Conservation (phyloP, 1,140 invertebrate genomes). For the Halesus radiatus region DNA sequence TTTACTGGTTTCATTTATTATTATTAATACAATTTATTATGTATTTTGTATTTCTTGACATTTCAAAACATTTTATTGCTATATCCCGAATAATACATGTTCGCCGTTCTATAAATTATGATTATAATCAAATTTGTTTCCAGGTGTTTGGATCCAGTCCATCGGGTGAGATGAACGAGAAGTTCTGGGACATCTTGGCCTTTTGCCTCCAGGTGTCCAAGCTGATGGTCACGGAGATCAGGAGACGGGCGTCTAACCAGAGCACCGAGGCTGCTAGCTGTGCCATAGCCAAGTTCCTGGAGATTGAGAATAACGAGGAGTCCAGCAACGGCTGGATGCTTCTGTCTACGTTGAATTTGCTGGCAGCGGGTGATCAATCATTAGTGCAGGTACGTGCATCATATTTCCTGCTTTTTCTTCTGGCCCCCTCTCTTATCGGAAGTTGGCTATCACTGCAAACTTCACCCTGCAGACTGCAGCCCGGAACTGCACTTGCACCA, state of each 20-base stretch:
- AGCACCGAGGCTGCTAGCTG: constrained; percentile 95
- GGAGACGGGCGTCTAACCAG: constrained; percentile 93
- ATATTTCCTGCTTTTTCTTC: background rate
- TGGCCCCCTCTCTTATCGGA: too few relatives aligned
- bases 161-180: constrained; percentile 93
- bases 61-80: too few relatives aligned
- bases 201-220: constrained; percentile 96
- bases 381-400: constrained; percentile 70
- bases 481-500: too few relatives aligned
- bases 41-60: too few relatives aligned
- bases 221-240: constrained; percentile 95
- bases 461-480: too few relatives aligned
- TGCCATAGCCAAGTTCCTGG: constrained; percentile 95
- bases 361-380: constrained; percentile 86
- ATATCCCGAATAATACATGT: too few relatives aligned
- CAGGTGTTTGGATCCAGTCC: constrained; percentile 93
- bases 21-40: too few relatives aligned
- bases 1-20: too few relatives aligned
- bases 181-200: constrained; percentile 93
- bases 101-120: too few relatives aligned
- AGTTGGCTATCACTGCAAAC: too few relatives aligned
- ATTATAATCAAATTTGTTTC: constrained; percentile 31
- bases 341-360: constrained; percentile 90
- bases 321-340: constrained; percentile 98
- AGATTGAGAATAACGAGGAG: constrained; percentile 93